Evolutionary conservation across 1,140 invertebrate species (phyloP).

Genomic region (Chlorops oryzae): DNA sequence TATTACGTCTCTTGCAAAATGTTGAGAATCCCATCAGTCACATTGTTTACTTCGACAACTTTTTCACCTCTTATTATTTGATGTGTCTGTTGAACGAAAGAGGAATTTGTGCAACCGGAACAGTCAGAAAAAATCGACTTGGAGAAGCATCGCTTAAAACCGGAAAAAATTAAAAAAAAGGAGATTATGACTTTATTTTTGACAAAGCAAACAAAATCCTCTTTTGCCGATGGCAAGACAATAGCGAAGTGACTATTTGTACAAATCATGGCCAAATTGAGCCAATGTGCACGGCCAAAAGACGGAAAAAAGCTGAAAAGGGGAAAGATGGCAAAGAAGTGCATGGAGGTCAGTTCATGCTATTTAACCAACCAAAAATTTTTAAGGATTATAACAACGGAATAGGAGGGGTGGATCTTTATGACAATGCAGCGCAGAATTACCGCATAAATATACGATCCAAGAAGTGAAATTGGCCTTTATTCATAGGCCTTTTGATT

Average conservation of each 20-base stretch:
- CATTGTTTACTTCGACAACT: neutral
- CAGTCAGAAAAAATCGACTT: slow-evolving; percentile 4
- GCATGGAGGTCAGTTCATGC: neutral
- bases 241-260: slow-evolving; percentile 1
- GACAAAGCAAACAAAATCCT: slow-evolving; percentile 3
- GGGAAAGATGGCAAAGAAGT: slow-evolving; percentile 1
- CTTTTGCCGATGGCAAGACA: slow-evolving; percentile 7
- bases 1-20: slow-evolving; percentile 3
- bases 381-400: slow-evolving; percentile 7
- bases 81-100: neutral
- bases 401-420: slow-evolving; percentile 16
- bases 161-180: slow-evolving; percentile 1
- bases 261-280: slow-evolving; percentile 2
- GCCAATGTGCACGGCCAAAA: neutral
- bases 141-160: slow-evolving; percentile 2
- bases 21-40: neutral
- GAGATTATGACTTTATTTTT: slow-evolving; percentile 1
- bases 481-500: too few relatives aligned
- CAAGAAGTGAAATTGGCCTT: slow-evolving; percentile 10
- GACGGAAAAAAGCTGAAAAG: neutral
- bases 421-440: slow-evolving; percentile 15
- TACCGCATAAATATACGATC: neutral
- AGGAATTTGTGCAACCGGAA: slow-evolving; percentile 8
- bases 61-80: slow-evolving; percentile 1
- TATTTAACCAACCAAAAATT: neutral